Evolutionary conservation across 2,113 vertebrate species (phyloP).

Genomic region (Andinoacara biseriatus): DNA sequence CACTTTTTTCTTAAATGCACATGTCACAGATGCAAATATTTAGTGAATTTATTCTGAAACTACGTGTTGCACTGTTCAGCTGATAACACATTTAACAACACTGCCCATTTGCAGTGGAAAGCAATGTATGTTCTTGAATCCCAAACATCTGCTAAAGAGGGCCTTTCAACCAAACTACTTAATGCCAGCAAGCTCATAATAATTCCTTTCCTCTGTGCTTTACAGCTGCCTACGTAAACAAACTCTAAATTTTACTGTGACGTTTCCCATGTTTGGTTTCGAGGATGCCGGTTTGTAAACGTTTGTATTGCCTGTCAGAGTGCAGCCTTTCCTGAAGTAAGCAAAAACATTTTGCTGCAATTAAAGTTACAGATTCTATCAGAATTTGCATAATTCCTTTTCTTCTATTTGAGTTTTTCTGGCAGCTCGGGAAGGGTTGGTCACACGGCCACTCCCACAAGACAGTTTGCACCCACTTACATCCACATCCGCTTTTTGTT

Average conservation of each 20-base stretch:
- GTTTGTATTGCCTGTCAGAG: slow-evolving; percentile 36
- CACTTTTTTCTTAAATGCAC: background rate
- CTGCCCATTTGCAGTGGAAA: background rate
- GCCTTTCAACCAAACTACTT: slow-evolving; percentile 5
- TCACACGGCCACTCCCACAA: background rate
- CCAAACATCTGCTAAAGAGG: background rate
- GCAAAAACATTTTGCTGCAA: slow-evolving; percentile 36
- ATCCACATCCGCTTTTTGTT: background rate
- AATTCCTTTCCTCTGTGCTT: slow-evolving; percentile 21
- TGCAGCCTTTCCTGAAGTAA: slow-evolving; percentile 69
- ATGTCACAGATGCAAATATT: background rate
- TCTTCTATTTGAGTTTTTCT: background rate
- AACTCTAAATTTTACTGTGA: slow-evolving; percentile 33
- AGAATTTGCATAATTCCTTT: background rate
- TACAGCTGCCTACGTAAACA: background rate
- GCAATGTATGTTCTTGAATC: background rate
- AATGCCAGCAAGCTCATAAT: slow-evolving; percentile 12
- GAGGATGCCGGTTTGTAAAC: slow-evolving; percentile 69
- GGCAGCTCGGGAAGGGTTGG: slow-evolving; percentile 8
- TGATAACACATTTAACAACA: background rate
- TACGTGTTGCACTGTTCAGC: background rate
- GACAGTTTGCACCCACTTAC: background rate
- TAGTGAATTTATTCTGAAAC: background rate
- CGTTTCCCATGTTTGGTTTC: slow-evolving; percentile 63
- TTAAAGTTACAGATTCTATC: slow-evolving; percentile 22